Conservation (phyloP, 1,140 invertebrate genomes). For the Papilio polytes region DNA sequence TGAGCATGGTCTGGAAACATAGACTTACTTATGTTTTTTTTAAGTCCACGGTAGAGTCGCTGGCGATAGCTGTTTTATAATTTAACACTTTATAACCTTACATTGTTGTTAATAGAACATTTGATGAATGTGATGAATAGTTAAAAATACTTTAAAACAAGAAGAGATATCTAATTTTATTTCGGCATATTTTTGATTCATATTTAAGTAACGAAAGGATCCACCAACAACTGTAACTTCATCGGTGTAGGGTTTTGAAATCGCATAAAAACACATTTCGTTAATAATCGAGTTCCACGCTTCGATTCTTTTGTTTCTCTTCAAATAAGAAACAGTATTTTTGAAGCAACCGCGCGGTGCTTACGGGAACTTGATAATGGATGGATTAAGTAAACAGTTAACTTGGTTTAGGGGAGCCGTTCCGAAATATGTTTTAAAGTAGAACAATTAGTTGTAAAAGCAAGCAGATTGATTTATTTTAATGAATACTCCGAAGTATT, state of each 20-base stretch:
- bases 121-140: background rate
- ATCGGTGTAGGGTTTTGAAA: background rate
- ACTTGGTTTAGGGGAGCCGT: background rate
- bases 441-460: no score
- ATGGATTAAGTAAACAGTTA: background rate
- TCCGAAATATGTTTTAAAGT: background rate
- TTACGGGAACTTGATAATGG: slow-evolving; percentile 3
- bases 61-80: no score
- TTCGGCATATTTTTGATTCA: no score
- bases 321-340: background rate
- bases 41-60: no score
- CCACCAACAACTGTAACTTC: background rate
- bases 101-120: no score
- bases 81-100: no score
- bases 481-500: no score
- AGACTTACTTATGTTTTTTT: no score
- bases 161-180: background rate
- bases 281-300: background rate
- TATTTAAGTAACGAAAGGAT: background rate
- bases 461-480: no score
- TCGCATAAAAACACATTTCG: background rate
- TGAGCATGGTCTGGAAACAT: no score
- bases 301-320: background rate
- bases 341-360: background rate
- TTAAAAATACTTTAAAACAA: background rate